phyloP scores from a whole-genome alignment of 2,888 invertebrate genomes.

The Flabesymbios commensalis region DNA sequence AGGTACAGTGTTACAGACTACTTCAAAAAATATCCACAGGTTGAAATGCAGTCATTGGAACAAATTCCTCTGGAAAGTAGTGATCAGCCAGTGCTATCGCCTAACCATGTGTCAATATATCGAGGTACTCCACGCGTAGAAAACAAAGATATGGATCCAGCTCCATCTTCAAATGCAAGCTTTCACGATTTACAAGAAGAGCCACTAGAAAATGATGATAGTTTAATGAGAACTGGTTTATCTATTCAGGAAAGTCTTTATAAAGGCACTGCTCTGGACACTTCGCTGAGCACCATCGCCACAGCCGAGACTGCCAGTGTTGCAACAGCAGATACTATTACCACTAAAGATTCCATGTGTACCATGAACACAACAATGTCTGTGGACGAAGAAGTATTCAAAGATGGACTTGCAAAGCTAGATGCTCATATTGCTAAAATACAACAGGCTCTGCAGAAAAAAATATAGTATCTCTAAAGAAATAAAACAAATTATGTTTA shows the following conservation, averaged over 20 bases:
- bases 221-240: too few relatives aligned
- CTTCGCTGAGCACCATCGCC: constrained; percentile 46
- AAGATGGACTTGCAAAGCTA: constrained; percentile 48
- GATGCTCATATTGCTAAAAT: constrained; percentile 52
- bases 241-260: constrained; percentile 16
- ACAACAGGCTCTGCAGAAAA: constrained; percentile 42
- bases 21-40: constrained; percentile 42
- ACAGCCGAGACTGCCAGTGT: neutral
- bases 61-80: neutral
- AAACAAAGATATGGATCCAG: neutral
- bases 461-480: too few relatives aligned
- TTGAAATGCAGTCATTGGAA: too few relatives aligned
- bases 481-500: too few relatives aligned
- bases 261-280: constrained; percentile 41
- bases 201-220: too few relatives aligned
- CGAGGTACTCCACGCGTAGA: neutral
- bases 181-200: too few relatives aligned
- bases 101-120: neutral
- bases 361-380: constrained; percentile 25
- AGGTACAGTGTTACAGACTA: constrained; percentile 50
- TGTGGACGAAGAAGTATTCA: constrained; percentile 46
- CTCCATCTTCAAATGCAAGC: neutral
- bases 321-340: neutral
- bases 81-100: neutral
- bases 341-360: constrained; percentile 5